Base-by-base conservation (phyloP, 2,888 invertebrate species). In the Pandemis heparana region DNA sequence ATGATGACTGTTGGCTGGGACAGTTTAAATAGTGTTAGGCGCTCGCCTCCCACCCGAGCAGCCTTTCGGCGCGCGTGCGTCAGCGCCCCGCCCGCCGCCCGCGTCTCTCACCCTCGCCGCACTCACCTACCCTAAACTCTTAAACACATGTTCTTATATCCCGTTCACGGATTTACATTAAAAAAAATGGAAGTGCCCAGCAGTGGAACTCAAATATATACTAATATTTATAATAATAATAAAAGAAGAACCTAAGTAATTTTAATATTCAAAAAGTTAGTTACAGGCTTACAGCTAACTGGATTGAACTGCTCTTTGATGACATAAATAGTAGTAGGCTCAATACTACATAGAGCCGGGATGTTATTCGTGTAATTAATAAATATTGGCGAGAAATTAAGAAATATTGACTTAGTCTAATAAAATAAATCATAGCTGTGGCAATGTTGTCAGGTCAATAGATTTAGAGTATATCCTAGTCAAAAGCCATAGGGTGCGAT, bases 1-100 rank as follows among this genome's bases (percentile, higher is more conserved):
- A 95, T 95, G 94, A 94, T 94, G 94, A 93, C 95, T 94, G 94
- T 93, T 95, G 94, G 95, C 89, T 94, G 94, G 95, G 95, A 95
- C 95, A 95, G 95, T 95, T 96, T 96, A 95, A 96, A 96, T 96
- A 96, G 92, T 92, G 90, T 91, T 92, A 91, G 89, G 89, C 90
- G 90, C 88, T 80, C 91, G 87, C 91, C 94, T 92, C 95, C 95
- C 95, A 95, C 94, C 94, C 92, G 87, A 89, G 82, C 85, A 85
- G 88, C 92, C 92, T 91, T 92, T 94, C 92, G 94, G 91, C 91
- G 95, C 95, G 95, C 95, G 92, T 95, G 95, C 95, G 95, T 95
- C 95, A 95, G 80, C 82, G 86, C 87, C 91, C 89, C 91, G 83
- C 87, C 83, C 82, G 81, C 83, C 67, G 75, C 75, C 72, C 43